Evolutionary conservation across 1,140 invertebrate genomes (phyloP).

Genomic region (Asobara japonica): DNA sequence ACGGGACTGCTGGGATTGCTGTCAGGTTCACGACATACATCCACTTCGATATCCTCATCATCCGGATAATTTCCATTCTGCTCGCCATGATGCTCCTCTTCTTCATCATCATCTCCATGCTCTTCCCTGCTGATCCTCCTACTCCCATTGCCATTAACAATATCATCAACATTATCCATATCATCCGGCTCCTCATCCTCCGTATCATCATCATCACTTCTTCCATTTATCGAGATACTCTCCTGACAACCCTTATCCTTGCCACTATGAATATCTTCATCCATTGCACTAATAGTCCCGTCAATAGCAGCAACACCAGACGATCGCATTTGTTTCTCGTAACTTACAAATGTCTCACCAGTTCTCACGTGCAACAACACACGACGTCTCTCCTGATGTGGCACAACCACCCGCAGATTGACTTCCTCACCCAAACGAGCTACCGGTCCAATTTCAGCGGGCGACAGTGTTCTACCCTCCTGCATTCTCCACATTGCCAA

Average conservation of each 20-base stretch:
- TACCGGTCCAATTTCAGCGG: constrained; percentile 42
- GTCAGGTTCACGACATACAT: constrained; percentile 56
- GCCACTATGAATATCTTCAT: constrained; percentile 37
- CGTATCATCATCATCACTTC: constrained; percentile 43
- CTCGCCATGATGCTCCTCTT: constrained; percentile 44
- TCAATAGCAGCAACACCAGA: constrained; percentile 24
- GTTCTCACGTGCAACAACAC: constrained; percentile 57
- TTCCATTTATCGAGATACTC: constrained; percentile 10
- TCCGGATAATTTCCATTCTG: constrained; percentile 51
- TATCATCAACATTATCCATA: constrained; percentile 42
- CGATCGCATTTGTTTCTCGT: constrained; percentile 47
- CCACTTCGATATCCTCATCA: constrained; percentile 59
- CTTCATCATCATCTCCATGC: constrained; percentile 48
- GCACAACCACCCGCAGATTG: constrained; percentile 43
- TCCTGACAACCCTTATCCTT: not conserved
- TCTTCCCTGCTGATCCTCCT: not conserved
- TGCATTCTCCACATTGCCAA: constrained; percentile 60
- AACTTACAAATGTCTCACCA: constrained; percentile 50
- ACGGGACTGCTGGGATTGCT: constrained; percentile 63
- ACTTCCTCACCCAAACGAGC: constrained; percentile 50
- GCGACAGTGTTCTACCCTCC: constrained; percentile 57
- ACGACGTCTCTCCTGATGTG: constrained; percentile 48
- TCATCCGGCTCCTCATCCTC: constrained; percentile 51
- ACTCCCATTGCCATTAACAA: constrained; percentile 35
- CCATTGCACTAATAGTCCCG: constrained; percentile 30